Evolutionary conservation across 2,113 vertebrate genomes (phyloP).

Genomic region (Tiliqua scincoides): DNA sequence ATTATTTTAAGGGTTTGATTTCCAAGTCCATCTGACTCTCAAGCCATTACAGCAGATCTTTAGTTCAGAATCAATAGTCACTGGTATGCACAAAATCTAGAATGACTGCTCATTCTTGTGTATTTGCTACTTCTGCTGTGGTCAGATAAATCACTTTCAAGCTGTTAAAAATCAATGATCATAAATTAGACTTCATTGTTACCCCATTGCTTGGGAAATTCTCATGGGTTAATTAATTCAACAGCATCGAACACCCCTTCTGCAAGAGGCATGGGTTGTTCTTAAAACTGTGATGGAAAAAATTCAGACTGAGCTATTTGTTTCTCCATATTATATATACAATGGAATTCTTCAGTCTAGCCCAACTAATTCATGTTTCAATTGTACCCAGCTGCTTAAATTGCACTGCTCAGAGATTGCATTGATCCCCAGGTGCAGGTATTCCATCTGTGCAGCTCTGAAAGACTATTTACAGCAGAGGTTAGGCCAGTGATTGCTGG

Average conservation of each 20-base stretch:
- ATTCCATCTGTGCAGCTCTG: constrained; percentile 73
- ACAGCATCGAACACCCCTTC: constrained; percentile 63
- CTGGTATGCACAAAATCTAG: constrained; percentile 66
- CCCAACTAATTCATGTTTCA: constrained; percentile 58
- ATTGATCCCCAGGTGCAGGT: constrained; percentile 71
- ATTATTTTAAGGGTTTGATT: constrained; percentile 42
- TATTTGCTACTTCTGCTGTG: constrained; percentile 69
- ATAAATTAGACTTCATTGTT: constrained; percentile 78
- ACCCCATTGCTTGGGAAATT: constrained; percentile 68
- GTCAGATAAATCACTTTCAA: constrained; percentile 80
- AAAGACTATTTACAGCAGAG: constrained; percentile 74
- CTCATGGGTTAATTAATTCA: constrained; percentile 68
- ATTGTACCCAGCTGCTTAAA: constrained; percentile 74
- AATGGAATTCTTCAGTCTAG: constrained; percentile 49
- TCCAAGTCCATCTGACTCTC: constrained; percentile 59
- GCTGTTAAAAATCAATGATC: constrained; percentile 77
- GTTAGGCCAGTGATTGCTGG: constrained; percentile 76
- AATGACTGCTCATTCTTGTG: constrained; percentile 73
- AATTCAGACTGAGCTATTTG: constrained; percentile 45
- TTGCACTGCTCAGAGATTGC: constrained; percentile 63
- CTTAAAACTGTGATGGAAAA: background rate
- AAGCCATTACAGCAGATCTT: constrained; percentile 52
- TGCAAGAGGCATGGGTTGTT: constrained; percentile 56
- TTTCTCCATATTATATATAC: constrained; percentile 50
- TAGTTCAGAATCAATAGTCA: constrained; percentile 73